phyloP scores from a whole-genome alignment of 2,797 vertebrate genomes.

The Yasuhikotakia modesta region DNA sequence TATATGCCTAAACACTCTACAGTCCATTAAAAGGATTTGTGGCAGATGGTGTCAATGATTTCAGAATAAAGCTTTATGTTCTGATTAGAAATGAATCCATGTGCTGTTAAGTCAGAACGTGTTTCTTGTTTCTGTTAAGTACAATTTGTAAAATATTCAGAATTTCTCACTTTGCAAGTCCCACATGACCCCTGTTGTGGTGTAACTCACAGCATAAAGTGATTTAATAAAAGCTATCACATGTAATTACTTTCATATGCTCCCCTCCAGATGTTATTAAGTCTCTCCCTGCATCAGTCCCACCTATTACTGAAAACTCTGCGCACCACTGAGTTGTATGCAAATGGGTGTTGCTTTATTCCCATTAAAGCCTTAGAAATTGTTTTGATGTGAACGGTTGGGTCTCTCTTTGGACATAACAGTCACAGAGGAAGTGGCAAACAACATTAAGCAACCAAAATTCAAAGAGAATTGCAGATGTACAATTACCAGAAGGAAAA shows the following conservation, averaged over 20 bases:
- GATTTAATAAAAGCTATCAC: slow-evolving; percentile 38
- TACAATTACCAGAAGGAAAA: not conserved
- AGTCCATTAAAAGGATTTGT: not conserved
- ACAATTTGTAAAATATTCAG: no score
- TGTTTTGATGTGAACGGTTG: not conserved
- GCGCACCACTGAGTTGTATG: not conserved
- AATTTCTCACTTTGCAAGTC: no score
- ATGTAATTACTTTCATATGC: slow-evolving; percentile 39
- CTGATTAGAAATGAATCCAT: not conserved
- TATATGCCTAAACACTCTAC: not conserved
- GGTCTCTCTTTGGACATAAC: slow-evolving; percentile 16
- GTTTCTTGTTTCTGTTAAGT: no score
- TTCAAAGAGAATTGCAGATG: slow-evolving; percentile 22
- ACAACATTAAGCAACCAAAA: slow-evolving; percentile 21
- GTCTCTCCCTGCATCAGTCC: not conserved
- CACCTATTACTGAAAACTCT: slow-evolving; percentile 6
- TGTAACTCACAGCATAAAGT: slow-evolving; percentile 29
- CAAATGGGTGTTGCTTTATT: not conserved
- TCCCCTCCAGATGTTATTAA: not conserved
- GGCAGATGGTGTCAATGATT: not conserved
- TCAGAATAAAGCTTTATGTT: not conserved
- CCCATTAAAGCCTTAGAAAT: not conserved
- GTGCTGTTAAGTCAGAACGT: not conserved
- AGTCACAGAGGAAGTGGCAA: not conserved
- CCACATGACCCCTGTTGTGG: not conserved